Conservation (phyloP, 92 coral and sea anemone genomes). For the Epizoanthus rinbou region DNA sequence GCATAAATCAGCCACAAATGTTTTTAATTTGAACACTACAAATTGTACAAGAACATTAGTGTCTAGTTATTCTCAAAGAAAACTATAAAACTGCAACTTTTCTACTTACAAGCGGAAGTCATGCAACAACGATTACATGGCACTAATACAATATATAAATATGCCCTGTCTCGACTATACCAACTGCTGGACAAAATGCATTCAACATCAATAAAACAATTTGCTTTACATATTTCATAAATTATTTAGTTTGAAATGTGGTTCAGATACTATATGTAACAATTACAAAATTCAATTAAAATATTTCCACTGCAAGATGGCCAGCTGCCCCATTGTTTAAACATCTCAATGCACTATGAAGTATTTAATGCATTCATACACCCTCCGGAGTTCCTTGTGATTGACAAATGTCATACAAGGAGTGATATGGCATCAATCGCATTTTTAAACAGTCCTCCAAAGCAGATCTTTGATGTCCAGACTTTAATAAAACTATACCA, state of each 20-base stretch:
- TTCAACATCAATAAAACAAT: neutral
- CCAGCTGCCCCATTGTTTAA: neutral
- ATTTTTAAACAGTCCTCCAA: slow-evolving; percentile 8
- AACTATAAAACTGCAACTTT: neutral
- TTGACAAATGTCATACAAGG: neutral
- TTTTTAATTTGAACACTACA: neutral
- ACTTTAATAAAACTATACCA: too few relatives aligned
- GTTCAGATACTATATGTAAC: neutral
- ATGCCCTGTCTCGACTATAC: neutral
- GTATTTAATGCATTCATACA: neutral
- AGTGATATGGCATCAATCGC: neutral
- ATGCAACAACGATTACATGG: neutral
- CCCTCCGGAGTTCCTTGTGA: neutral
- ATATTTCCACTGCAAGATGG: neutral
- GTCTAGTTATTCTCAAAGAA: neutral
- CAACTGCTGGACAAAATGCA: too few relatives aligned
- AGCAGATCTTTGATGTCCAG: neutral
- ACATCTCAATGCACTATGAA: too few relatives aligned
- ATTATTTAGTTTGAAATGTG: neutral
- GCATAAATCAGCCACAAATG: neutral
- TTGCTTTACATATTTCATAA: neutral
- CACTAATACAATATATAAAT: too few relatives aligned
- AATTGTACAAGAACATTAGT: neutral
- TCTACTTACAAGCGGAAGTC: neutral
- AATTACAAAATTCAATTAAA: neutral